Evolutionary conservation across 2,797 vertebrate genomes (phyloP).

Genomic region (Sebastes miniatus): DNA sequence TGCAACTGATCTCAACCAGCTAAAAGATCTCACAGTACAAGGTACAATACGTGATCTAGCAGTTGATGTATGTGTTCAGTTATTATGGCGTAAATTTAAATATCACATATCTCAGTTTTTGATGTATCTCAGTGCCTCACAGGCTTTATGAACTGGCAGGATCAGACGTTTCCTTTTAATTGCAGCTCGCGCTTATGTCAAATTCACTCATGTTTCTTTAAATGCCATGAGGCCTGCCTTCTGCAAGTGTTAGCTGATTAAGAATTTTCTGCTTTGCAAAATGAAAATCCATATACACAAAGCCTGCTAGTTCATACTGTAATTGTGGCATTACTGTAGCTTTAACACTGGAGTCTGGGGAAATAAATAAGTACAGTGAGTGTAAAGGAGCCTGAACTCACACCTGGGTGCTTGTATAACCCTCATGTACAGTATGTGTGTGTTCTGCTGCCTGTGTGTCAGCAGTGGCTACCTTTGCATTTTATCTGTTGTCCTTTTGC

Average conservation of each 20-base stretch:
- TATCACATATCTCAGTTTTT: neutral
- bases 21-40: neutral
- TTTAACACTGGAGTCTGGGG: neutral
- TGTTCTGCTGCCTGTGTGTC: constrained; percentile 11
- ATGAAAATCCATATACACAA: constrained; percentile 16
- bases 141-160: neutral
- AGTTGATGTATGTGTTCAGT: neutral
- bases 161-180: neutral
- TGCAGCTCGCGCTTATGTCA: neutral
- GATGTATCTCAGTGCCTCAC: neutral
- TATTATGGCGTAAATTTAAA: neutral
- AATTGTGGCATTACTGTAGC: constrained; percentile 9
- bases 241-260: constrained; percentile 9
- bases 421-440: neutral
- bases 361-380: neutral
- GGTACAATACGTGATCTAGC: neutral
- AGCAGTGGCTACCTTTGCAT: constrained; percentile 3
- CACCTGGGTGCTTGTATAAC: neutral
- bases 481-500: constrained; percentile 39
- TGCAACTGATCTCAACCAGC: neutral
- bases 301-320: constrained; percentile 3
- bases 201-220: neutral
- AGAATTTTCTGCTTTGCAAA: constrained; percentile 12
- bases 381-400: constrained; percentile 4
- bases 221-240: neutral